These are phyloP conservation scores for Melanaphis sacchari DNA, from an alignment of 1,140 invertebrate species.

Conservation along the genomic window DNA sequence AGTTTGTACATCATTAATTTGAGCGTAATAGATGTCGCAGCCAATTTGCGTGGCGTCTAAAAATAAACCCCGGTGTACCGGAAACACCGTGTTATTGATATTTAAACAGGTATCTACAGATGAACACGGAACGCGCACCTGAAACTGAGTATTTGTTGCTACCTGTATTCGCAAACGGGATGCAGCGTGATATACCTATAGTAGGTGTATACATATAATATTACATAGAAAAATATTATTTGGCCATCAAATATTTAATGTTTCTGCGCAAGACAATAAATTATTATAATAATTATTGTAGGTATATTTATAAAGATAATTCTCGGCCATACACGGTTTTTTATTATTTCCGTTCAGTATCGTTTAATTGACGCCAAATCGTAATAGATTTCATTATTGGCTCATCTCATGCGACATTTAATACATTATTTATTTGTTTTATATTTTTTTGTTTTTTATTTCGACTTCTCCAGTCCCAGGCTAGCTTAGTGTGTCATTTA, in stretches of 20 bases:
- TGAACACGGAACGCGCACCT: neutral
- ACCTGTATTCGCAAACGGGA: neutral
- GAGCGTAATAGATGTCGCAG: neutral
- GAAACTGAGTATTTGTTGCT: neutral
- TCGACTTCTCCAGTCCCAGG: neutral
- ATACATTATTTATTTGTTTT: constrained; percentile 3
- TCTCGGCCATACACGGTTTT: neutral
- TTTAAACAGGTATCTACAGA: neutral
- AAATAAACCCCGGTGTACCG: constrained; percentile 34
- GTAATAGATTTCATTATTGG: neutral
- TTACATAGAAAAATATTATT: no score
- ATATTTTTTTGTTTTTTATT: neutral
- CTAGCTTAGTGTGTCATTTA: constrained; percentile 25
- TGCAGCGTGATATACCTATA: neutral
- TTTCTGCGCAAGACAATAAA: neutral
- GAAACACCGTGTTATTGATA: constrained; percentile 12
- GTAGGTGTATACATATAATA: no score
- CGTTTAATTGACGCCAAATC: neutral
- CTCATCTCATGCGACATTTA: neutral
- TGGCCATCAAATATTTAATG: no score
- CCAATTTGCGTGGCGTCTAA: constrained; percentile 40
- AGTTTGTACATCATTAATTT: constrained; percentile 49
- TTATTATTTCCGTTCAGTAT: neutral
- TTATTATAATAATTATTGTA: neutral
- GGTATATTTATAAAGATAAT: neutral